Evolutionary conservation across 2,113 vertebrate species (phyloP).

Genomic region (Jaculus jaculus): DNA sequence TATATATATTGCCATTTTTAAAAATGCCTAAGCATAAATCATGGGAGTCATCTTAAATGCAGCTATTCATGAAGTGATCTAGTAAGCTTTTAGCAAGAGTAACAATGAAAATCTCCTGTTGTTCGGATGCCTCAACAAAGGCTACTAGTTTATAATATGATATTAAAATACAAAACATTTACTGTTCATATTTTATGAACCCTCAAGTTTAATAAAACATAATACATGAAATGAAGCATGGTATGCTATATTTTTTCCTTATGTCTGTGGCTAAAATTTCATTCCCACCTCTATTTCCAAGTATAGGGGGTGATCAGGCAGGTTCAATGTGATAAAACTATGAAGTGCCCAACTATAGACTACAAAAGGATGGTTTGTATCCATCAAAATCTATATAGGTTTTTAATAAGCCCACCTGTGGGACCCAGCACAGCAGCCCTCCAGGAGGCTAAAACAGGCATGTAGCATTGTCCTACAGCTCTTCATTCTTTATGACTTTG

Average conservation of each 20-base stretch:
- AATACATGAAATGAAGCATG: not conserved
- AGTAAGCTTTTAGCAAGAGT: not conserved
- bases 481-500: not conserved
- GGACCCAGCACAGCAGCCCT: not conserved
- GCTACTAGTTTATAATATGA: not conserved
- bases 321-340: fast-evolving
- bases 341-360: not conserved
- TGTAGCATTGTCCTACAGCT: not conserved
- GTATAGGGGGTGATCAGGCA: not conserved
- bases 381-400: not conserved
- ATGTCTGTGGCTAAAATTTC: not conserved
- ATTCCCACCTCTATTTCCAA: not conserved
- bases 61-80: not conserved
- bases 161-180: not conserved
- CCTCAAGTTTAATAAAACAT: not conserved
- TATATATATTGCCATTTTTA: too few species aligned
- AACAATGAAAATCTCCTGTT: not conserved
- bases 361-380: not conserved
- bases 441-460: not conserved
- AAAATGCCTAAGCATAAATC: not conserved
- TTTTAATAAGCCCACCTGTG: not conserved
- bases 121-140: not conserved
- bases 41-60: not conserved
- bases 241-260: not conserved
- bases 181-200: conserved; percentile 19